Conservation (phyloP, 1,140 invertebrate genomes). For the Metopolophium dirhodum region DNA sequence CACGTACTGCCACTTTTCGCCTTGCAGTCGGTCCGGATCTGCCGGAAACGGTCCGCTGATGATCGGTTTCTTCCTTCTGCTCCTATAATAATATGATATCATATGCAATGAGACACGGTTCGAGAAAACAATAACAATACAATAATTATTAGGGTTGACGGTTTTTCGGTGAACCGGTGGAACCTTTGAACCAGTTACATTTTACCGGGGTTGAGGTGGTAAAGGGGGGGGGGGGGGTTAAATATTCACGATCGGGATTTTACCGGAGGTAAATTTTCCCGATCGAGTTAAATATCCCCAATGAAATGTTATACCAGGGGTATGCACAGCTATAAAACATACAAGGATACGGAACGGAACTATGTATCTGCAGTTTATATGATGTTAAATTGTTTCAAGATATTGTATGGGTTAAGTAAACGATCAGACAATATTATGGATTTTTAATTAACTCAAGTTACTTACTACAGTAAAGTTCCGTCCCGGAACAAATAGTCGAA, state of each 20-base stretch:
- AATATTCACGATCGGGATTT: no score
- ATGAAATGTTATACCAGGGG: no score
- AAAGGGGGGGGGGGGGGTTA: no score
- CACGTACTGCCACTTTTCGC: constrained; percentile 49
- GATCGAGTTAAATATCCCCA: no score
- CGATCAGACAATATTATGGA: not conserved
- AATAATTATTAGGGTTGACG: no score
- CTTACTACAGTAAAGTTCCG: not conserved
- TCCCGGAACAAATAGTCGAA: not conserved
- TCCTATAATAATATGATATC: not conserved
- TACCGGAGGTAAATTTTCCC: no score
- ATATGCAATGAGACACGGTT: not conserved
- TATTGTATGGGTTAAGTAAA: not conserved
- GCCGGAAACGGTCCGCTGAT: constrained; percentile 46
- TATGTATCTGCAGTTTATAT: not conserved
- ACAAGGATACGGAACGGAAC: not conserved
- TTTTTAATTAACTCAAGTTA: not conserved
- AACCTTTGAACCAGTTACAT: no score
- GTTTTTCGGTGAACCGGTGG: no score
- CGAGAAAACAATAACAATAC: not conserved
- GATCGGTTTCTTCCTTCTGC: not conserved
- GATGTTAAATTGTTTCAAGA: not conserved
- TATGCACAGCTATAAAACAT: not conserved
- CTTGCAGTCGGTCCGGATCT: constrained; percentile 25
- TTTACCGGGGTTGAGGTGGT: no score